Evolutionary conservation across 2,797 vertebrate species (phyloP), one percentile per base, ranked within the genome.

Genomic region (Pangasius krempfi): DNA sequence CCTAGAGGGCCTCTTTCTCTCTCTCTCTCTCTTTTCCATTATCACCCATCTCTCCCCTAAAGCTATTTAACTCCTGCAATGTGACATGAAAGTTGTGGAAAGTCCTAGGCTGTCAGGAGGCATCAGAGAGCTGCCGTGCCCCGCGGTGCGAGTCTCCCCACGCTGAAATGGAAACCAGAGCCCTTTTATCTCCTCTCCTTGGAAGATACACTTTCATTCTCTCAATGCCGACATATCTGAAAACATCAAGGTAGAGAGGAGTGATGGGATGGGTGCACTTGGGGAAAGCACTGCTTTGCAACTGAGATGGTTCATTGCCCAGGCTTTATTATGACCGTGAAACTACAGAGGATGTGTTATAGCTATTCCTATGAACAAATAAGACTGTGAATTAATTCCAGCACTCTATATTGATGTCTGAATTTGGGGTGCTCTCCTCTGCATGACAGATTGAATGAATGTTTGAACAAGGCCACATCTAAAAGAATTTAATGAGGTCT

Each of bases 41-140:
- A 90, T 88, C 66, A 88, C 87, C 88, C 87, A 37, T 89, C 86
- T 86, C 78, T 76, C 85, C 91, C 88, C 87, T 83, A 90, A 87
- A 92, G 92, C 91, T 89, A 91, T 91, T 92, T 91, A 89, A 92
- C 87, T 93, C 89, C 91, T 87, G 89, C 91, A 86, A 91, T 86
- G 89, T 72, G 70, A 90, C 92, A 92, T 94, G 91, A 94, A 92
- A 92, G 91, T 91, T 92, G 90, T 91, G 91, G 89, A 91, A 93
- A 92, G 90, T 92, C 91, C 89, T 92, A 81, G 90, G 92, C 91
- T 92, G 91, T 90, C 91, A 91, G 91, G 84, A 91, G 73, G 90
- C 87, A 91, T 91, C 87, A 90, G 89, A 89, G 89, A 89, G 88
- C 84, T 89, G 89, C 60, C 72, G 85, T 89, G 88, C 86, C 92